Evolutionary conservation across 2,888 invertebrate species (phyloP).

Genomic region (Ochropleura plecta): DNA sequence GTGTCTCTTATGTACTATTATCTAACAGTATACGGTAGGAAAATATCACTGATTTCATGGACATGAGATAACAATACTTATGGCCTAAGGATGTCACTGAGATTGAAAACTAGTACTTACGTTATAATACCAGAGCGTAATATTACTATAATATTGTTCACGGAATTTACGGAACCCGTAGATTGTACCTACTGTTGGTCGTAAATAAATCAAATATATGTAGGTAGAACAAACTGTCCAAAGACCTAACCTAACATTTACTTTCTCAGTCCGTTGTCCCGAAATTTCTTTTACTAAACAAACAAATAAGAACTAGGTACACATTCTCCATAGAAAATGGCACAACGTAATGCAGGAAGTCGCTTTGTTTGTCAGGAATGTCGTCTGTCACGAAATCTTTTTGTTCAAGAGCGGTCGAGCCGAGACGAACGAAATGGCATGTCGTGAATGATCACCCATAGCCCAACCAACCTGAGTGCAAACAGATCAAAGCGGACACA

Average conservation of each 20-base stretch:
- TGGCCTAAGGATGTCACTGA: neutral
- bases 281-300: conserved; percentile 1
- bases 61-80: neutral
- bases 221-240: neutral
- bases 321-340: conserved; percentile 23
- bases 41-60: neutral
- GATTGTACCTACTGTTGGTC: neutral
- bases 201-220: neutral
- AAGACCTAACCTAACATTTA: neutral
- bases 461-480: conserved; percentile 65
- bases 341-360: conserved; percentile 49
- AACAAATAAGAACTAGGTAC: conserved; percentile 3
- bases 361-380: conserved; percentile 49
- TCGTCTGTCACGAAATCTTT: conserved; percentile 50
- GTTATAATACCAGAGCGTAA: neutral
- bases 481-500: conserved; percentile 73
- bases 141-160: neutral
- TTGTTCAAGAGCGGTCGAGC: conserved; percentile 56
- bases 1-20: neutral
- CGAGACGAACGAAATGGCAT: conserved; percentile 63
- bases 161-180: neutral
- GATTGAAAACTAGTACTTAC: neutral
- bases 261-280: neutral
- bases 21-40: neutral
- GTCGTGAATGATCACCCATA: conserved; percentile 66